These are phyloP conservation scores for Azemiops feae DNA, from an alignment of 2,113 vertebrate species.

Conservation along the genomic window DNA sequence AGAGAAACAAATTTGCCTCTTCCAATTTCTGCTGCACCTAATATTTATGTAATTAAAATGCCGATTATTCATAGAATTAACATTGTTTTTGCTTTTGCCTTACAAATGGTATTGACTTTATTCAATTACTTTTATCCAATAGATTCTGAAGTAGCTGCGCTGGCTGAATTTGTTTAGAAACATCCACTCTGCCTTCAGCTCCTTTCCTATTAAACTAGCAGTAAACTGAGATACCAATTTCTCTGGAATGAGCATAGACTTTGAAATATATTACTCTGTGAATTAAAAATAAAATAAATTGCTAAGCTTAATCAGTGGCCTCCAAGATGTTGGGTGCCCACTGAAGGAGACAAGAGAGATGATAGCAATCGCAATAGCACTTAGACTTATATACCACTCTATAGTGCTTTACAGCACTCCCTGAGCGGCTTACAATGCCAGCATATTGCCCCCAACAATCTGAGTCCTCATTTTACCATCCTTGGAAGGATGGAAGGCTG, in stretches of 20 bases:
- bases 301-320: background rate
- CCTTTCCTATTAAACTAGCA: background rate
- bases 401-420: background rate
- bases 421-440: background rate
- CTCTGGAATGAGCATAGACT: background rate
- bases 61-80: background rate
- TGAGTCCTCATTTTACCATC: background rate
- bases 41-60: background rate
- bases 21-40: background rate
- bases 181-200: too few species aligned
- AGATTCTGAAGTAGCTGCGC: background rate
- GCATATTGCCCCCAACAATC: background rate
- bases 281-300: background rate
- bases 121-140: background rate
- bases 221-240: background rate
- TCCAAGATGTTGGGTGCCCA: background rate
- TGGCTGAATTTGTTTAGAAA: background rate
- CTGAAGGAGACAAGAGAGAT: background rate
- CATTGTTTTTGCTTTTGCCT: background rate
- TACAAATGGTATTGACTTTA: background rate
- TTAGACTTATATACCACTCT: background rate
- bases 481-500: background rate
- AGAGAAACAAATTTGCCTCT: background rate
- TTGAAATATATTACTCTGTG: background rate
- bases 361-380: background rate